A percentile compares a stretch with the other conserved stretches of the same genome.
Conservation (phyloP, 2,888 invertebrate species). For the Steinernema scapterisci region DNA sequence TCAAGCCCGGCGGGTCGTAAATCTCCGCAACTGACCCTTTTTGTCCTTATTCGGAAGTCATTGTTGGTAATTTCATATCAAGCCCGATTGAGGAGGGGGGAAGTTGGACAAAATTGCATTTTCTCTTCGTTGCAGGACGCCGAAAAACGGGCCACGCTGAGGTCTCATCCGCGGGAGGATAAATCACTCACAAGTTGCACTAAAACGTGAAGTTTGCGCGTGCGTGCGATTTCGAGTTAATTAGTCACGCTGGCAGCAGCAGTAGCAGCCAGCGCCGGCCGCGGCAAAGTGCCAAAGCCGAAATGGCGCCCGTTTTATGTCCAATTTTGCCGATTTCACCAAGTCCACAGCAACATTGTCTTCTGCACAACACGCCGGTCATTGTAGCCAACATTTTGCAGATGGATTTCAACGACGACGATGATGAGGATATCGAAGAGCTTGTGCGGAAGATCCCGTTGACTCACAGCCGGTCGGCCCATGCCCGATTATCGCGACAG, state of each 20-base stretch:
- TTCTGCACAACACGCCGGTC: not conserved
- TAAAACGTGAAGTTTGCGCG: not conserved
- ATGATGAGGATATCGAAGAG: constrained; percentile 31
- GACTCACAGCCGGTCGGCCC: constrained; percentile 13
- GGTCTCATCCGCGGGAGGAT: too few relatives aligned
- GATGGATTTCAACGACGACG: constrained; percentile 30
- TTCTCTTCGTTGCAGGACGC: not conserved
- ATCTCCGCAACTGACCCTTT: not conserved
- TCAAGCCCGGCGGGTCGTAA: not conserved
- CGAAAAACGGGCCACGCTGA: too few relatives aligned
- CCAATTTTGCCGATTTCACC: not conserved
- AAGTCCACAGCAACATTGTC: not conserved
- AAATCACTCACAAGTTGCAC: too few relatives aligned
- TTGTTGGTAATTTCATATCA: constrained; percentile 4
- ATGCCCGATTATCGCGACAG: constrained; percentile 21
- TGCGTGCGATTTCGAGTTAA: constrained; percentile 25
- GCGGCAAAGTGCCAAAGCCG: constrained; percentile 20
- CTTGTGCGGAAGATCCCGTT: constrained; percentile 22
- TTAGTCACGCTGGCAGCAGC: not conserved
- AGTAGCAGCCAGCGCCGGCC: not conserved
- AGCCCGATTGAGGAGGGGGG: not conserved
- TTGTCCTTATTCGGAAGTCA: constrained; percentile 18
- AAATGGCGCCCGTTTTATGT: constrained; percentile 1
- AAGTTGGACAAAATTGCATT: constrained; percentile 16
- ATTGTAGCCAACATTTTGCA: not conserved